These are phyloP conservation scores for Synanthedon myopaeformis DNA, from an alignment of 2,888 invertebrate genomes.

Conservation along the genomic window DNA sequence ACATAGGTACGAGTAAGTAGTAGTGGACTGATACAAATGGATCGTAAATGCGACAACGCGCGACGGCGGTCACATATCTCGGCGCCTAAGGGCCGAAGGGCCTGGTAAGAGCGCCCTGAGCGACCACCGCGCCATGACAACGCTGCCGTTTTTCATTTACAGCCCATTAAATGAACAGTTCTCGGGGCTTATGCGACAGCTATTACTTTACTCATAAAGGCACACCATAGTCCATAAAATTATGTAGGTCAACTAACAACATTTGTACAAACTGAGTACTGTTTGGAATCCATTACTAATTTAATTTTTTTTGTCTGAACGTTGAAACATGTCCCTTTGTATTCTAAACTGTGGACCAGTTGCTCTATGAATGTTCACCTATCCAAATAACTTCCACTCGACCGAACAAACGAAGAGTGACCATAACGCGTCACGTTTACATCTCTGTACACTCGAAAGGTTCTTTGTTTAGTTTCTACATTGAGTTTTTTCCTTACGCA, in stretches of 20 bases:
- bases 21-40: constrained; percentile 21
- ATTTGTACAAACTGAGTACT: no score
- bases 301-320: no score
- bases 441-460: no score
- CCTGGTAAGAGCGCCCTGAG: constrained; percentile 16
- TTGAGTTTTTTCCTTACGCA: no score
- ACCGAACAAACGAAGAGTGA: no score
- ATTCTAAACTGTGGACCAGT: no score
- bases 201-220: constrained; percentile 41
- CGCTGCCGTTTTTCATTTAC: constrained; percentile 49
- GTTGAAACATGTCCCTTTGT: no score
- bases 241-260: constrained; percentile 2
- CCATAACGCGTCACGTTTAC: no score
- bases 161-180: constrained; percentile 42
- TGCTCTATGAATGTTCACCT: no score
- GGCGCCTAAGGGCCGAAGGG: constrained; percentile 7
- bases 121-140: constrained; percentile 14
- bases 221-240: constrained; percentile 22
- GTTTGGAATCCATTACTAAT: no score
- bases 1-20: neutral
- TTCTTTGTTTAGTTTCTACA: no score
- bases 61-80: constrained; percentile 15
- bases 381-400: no score
- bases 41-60: constrained; percentile 24
- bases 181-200: constrained; percentile 28